Evolutionary conservation across 1,140 invertebrate species (phyloP).

Genomic region (Teleopsis dalmanni): DNA sequence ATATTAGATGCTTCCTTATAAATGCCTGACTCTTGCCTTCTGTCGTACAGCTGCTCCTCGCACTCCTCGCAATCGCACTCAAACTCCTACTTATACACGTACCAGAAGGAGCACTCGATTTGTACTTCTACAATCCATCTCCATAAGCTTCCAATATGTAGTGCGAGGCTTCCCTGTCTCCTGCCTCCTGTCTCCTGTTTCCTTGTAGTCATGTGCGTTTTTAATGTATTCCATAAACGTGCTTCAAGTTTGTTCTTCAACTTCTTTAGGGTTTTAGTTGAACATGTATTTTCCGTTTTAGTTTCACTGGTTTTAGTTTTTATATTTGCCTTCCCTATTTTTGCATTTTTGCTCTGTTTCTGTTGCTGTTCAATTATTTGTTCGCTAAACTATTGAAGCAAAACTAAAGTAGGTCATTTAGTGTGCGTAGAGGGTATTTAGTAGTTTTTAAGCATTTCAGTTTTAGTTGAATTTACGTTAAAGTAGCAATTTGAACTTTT

Average conservation of each 20-base stretch:
- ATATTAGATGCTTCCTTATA: no score
- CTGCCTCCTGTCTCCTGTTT: not conserved
- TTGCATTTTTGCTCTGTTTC: constrained; percentile 1
- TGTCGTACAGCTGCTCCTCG: not conserved
- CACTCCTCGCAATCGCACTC: not conserved
- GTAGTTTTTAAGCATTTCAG: not conserved
- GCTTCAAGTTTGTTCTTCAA: constrained; percentile 8
- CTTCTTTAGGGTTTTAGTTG: not conserved
- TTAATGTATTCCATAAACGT: constrained; percentile 11
- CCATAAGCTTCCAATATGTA: not conserved
- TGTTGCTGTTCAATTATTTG: not conserved
- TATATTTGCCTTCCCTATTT: not conserved
- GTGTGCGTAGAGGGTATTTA: constrained; percentile 7
- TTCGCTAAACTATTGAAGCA: constrained; percentile 8
- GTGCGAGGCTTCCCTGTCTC: not conserved
- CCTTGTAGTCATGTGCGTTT: not conserved
- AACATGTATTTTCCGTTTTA: not conserved
- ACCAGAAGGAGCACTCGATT: no score
- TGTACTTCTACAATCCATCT: no score
- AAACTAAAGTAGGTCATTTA: constrained; percentile 7
- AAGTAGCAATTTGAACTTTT: no score
- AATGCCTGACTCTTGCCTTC: no score
- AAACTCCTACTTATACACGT: no score
- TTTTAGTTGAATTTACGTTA: not conserved
- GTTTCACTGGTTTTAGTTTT: constrained; percentile 3